Conservation (phyloP, 2,113 vertebrate species). For the Azemiops feae region DNA sequence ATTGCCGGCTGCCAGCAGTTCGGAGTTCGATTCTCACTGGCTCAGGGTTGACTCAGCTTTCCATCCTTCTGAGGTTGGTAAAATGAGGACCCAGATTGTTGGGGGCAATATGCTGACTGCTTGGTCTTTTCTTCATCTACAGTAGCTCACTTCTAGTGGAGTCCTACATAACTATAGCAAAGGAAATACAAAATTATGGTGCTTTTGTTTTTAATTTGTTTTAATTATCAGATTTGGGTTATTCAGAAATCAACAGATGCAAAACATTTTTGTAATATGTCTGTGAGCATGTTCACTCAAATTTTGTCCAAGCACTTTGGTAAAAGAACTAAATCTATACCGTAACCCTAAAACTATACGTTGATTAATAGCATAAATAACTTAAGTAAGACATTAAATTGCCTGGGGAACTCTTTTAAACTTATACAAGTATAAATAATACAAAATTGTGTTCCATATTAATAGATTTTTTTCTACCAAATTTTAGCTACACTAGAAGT, state of each 20-base stretch:
- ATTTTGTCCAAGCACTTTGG: not conserved
- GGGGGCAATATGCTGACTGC: too few species aligned
- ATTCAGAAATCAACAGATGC: not conserved
- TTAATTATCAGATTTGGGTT: not conserved
- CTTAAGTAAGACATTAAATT: not conserved
- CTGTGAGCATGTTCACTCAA: not conserved
- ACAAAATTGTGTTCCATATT: conserved; percentile 3
- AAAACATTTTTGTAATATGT: not conserved
- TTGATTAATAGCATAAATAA: not conserved
- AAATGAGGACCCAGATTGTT: too few species aligned
- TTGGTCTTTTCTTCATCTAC: not conserved
- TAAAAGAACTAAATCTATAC: not conserved
- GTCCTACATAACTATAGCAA: not conserved
- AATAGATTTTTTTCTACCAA: not conserved
- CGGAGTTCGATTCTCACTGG: too few species aligned
- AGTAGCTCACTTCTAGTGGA: not conserved
- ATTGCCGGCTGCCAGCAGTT: too few species aligned
- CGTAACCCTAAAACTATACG: not conserved
- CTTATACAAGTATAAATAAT: not conserved
- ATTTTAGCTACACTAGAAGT: not conserved
- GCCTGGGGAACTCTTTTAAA: not conserved
- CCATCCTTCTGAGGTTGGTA: too few species aligned
- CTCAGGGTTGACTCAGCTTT: too few species aligned
- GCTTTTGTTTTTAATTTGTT: not conserved
- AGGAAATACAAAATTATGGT: not conserved